Percentiles rank a stretch among this genome's conserved stretches.
phyloP scores from a whole-genome alignment of 2,888 invertebrate genomes.

The Scaptomyza parva region DNA sequence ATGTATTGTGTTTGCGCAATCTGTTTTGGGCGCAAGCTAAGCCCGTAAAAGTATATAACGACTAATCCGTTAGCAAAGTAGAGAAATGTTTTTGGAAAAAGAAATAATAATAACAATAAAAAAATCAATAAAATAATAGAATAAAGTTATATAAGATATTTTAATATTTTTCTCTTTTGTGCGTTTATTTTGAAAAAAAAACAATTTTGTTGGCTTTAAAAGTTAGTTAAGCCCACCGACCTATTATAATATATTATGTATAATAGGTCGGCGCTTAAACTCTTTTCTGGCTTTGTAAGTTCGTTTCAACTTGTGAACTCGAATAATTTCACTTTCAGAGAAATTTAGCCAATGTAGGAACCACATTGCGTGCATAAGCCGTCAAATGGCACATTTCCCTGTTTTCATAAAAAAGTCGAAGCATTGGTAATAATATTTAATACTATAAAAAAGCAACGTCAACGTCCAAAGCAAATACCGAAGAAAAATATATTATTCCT shows the following conservation, averaged over 20 bases:
- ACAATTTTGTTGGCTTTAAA: too few species aligned
- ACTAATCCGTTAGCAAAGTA: slow-evolving; percentile 67
- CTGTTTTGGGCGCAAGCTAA: slow-evolving; percentile 26
- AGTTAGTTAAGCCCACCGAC: too few species aligned
- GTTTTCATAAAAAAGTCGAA: too few species aligned
- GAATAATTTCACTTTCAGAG: neutral
- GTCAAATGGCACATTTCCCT: too few species aligned
- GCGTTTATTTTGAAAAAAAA: neutral
- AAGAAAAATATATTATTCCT: too few species aligned
- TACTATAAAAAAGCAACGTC: too few species aligned
- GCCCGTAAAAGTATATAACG: slow-evolving; percentile 44
- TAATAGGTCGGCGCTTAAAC: too few species aligned
- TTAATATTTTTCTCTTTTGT: slow-evolving; percentile 5
- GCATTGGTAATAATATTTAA: too few species aligned
- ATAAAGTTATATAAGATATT: slow-evolving; percentile 52
- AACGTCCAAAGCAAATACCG: too few species aligned
- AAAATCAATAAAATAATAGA: slow-evolving; percentile 45
- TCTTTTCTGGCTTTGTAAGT: neutral
- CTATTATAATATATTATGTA: too few species aligned
- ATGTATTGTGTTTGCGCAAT: slow-evolving; percentile 41
- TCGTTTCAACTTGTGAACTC: too few species aligned
- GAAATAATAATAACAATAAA: slow-evolving; percentile 55
- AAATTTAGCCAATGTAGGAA: neutral
- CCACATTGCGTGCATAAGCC: too few species aligned
- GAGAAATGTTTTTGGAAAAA: slow-evolving; percentile 69